Percentiles rank a stretch among this genome's conserved stretches.
Evolutionary conservation across 1,140 invertebrate genomes (phyloP).

Genomic region (Ooceraea biroi): DNA sequence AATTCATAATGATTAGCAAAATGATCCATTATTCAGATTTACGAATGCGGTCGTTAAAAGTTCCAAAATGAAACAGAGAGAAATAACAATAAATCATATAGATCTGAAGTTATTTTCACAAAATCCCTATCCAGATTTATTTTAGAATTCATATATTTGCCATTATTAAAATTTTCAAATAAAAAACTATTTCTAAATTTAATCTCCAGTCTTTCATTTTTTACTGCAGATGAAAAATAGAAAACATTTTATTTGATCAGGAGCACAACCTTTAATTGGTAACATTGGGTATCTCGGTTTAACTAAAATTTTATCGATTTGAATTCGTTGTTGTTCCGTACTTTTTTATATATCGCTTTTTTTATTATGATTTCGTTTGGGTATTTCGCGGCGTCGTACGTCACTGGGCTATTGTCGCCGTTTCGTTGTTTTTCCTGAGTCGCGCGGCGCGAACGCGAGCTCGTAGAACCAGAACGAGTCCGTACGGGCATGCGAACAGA

Average conservation of each 20-base stretch:
- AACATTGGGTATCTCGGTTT: background rate
- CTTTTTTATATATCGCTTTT: no score
- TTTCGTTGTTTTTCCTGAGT: no score
- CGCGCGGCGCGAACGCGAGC: no score
- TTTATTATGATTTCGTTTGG: no score
- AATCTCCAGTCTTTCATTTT: slow-evolving; percentile 24
- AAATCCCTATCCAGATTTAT: slow-evolving; percentile 24
- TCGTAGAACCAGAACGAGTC: no score
- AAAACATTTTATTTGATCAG: background rate
- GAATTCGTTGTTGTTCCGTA: no score
- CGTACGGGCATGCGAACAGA: no score
- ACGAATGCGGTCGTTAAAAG: background rate
- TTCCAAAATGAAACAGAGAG: background rate
- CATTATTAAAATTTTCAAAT: background rate
- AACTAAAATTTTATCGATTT: background rate
- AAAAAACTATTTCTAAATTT: background rate
- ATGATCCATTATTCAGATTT: slow-evolving; percentile 2
- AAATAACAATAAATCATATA: background rate
- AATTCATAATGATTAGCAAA: background rate
- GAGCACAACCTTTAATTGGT: background rate
- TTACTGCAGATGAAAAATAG: background rate
- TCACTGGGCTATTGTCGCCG: no score
- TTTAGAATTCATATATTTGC: background rate
- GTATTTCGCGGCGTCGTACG: no score
- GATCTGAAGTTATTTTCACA: slow-evolving; percentile 18